Conservation (phyloP, 2,113 vertebrate species). For the Tupaia chinensis region DNA sequence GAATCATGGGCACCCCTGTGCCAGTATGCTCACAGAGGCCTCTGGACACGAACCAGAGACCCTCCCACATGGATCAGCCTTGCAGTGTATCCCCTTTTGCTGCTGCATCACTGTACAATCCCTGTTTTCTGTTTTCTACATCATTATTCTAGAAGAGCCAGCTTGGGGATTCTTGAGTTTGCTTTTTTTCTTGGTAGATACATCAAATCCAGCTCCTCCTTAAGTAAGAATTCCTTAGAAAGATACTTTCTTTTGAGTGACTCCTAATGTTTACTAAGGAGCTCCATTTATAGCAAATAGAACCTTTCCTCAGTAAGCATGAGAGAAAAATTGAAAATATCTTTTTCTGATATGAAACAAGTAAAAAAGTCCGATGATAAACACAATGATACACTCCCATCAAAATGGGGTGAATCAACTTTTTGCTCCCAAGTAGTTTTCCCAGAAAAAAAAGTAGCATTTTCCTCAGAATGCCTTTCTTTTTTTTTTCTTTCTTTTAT, state of each 20-base stretch:
- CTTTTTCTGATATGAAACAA: slow-evolving; percentile 30
- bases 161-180: not conserved
- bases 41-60: no score
- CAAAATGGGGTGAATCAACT: not conserved
- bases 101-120: no score
- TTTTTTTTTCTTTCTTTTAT: not conserved
- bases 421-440: not conserved
- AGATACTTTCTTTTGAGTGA: not conserved
- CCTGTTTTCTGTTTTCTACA: not conserved
- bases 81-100: no score
- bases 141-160: not conserved
- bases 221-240: not conserved
- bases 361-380: not conserved
- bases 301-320: not conserved
- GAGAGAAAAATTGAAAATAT: not conserved
- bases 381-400: not conserved
- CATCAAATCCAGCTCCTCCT: not conserved
- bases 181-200: not conserved
- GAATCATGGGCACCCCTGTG: no score
- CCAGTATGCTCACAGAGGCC: no score
- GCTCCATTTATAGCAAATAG: not conserved
- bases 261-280: not conserved
- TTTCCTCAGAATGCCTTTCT: not conserved
- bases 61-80: no score
- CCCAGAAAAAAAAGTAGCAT: not conserved